Conservation (phyloP, 2,888 invertebrate species). For the Pristionchus mayeri region DNA sequence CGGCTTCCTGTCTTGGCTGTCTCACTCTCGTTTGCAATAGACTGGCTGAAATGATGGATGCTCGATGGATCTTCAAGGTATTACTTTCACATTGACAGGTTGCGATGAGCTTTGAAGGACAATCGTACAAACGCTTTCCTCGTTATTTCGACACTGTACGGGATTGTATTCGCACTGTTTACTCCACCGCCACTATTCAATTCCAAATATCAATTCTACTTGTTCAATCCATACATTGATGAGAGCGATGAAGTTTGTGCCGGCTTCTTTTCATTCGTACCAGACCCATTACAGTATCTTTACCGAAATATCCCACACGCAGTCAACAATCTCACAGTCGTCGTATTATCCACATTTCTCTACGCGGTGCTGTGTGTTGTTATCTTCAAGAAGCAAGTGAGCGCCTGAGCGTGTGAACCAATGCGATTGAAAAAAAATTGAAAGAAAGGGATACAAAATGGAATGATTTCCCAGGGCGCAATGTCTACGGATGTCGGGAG, state of each 20-base stretch:
- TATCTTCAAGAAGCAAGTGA: background rate
- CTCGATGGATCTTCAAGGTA: background rate
- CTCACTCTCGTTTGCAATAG: conserved; percentile 15
- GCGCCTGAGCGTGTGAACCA: too few species aligned
- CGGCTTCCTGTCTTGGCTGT: conserved; percentile 26
- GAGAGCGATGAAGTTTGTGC: background rate
- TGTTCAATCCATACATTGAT: conserved; percentile 41
- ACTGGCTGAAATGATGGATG: background rate
- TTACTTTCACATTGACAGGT: too few species aligned
- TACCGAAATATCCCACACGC: background rate
- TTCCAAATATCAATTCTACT: background rate
- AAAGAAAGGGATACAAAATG: background rate
- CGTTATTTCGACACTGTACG: background rate
- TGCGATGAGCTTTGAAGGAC: background rate
- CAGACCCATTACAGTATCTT: background rate
- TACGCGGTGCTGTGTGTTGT: background rate
- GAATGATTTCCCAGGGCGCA: background rate
- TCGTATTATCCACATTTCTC: background rate
- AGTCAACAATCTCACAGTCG: background rate
- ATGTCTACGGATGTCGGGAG: background rate
- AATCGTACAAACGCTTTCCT: background rate
- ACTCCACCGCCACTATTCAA: conserved; percentile 34
- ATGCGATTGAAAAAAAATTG: too few species aligned
- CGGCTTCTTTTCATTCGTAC: too few species aligned
- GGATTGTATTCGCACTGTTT: conserved; percentile 20